Percentiles rank a stretch among this genome's conserved stretches.
These are phyloP conservation scores for Nebria ingens DNA, from an alignment of 1,140 invertebrate species.

Conservation along the genomic window DNA sequence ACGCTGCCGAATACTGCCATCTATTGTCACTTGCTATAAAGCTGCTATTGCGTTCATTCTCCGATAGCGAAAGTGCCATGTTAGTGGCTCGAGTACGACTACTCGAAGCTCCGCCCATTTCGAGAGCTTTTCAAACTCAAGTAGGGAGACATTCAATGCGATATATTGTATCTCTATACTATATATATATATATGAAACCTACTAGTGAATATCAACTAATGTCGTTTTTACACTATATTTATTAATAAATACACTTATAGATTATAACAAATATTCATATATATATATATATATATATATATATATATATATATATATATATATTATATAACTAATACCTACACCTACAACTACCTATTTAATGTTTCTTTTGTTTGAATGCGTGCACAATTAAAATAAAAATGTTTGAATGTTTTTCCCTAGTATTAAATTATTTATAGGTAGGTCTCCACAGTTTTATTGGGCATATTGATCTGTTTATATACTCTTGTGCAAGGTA, in stretches of 20 bases:
- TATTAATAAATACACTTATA: no score
- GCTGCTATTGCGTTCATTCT: constrained; percentile 15
- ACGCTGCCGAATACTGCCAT: constrained; percentile 11
- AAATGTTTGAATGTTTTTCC: no score
- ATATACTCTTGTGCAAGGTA: neutral
- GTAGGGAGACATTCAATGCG: neutral
- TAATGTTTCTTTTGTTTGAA: no score
- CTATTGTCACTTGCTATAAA: no score
- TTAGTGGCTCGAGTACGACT: neutral
- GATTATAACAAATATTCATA: no score
- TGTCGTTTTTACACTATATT: neutral
- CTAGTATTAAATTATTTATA: constrained; percentile 4
- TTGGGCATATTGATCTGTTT: constrained; percentile 33
- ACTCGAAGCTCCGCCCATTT: neutral
- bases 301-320: neutral
- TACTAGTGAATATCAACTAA: neutral
- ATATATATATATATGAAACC: neutral
- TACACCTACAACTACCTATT: no score
- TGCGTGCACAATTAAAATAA: no score
- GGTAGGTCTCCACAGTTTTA: constrained; percentile 25
- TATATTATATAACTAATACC: no score
- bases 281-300: neutral
- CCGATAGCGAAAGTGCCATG: constrained; percentile 14
- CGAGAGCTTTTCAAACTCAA: constrained; percentile 2
- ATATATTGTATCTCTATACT: neutral